Percentiles rank a stretch among this genome's conserved stretches.
These are phyloP conservation scores for Anolis sagrei DNA, from an alignment of 2,113 vertebrate genomes.

Conservation along the genomic window DNA sequence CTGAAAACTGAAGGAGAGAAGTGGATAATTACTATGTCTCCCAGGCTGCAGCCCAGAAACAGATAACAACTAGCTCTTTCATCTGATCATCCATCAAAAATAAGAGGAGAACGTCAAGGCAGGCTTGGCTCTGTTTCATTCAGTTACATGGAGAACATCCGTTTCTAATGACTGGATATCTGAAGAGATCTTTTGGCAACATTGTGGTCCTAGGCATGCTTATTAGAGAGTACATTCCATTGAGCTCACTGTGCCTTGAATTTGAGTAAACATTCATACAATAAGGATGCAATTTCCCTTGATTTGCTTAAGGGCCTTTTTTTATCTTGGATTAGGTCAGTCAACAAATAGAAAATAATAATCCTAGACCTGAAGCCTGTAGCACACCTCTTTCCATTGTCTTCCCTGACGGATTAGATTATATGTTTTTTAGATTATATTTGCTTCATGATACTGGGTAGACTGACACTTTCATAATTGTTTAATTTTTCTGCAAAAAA, in stretches of 20 bases:
- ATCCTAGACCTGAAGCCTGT: neutral
- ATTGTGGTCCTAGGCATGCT: neutral
- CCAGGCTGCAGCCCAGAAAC: neutral
- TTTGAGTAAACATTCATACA: constrained; percentile 4
- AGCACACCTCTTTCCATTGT: neutral
- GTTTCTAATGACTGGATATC: neutral
- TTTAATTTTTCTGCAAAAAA: neutral
- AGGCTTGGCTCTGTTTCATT: neutral
- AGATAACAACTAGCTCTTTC: neutral
- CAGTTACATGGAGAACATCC: neutral
- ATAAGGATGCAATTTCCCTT: neutral
- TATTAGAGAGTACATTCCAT: neutral
- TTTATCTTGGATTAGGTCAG: neutral
- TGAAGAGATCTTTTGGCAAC: neutral
- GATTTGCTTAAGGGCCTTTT: neutral
- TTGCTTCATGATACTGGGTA: no score
- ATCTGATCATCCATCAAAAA: neutral
- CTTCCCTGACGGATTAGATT: neutral
- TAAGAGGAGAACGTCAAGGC: neutral
- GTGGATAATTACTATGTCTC: neutral
- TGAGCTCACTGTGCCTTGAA: neutral
- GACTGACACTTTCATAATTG: neutral
- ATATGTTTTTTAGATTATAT: neutral
- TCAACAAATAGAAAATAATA: neutral
- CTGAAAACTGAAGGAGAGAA: neutral